Evolutionary conservation across 2,797 vertebrate species (phyloP).

Genomic region (Mionectes olivaceus): DNA sequence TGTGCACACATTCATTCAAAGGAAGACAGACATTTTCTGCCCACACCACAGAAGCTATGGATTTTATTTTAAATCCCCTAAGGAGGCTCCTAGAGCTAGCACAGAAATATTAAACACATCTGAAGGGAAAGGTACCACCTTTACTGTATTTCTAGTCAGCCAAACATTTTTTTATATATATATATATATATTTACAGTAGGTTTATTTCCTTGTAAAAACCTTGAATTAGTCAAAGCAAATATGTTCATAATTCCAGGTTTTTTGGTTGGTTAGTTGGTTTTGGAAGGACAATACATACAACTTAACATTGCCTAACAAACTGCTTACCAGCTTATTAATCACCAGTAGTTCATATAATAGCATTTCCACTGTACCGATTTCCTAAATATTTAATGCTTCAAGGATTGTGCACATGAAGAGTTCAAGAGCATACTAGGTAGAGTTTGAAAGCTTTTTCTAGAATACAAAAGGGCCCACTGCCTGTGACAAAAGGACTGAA

Average conservation of each 20-base stretch:
- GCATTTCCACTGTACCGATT: background rate
- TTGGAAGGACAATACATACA: background rate
- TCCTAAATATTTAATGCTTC: background rate
- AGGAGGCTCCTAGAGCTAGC: background rate
- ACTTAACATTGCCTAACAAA: background rate
- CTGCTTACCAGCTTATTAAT: background rate
- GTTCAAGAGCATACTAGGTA: background rate
- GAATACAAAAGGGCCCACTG: background rate
- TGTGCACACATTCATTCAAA: background rate
- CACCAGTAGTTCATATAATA: background rate
- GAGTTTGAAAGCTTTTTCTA: background rate
- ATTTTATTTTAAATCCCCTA: background rate
- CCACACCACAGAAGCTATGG: background rate
- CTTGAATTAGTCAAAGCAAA: constrained; percentile 4
- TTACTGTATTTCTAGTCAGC: background rate
- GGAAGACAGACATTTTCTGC: background rate
- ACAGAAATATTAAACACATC: background rate
- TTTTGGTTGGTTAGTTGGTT: background rate
- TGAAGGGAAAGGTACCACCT: background rate
- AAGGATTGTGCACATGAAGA: background rate
- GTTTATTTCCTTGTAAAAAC: background rate
- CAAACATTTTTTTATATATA: background rate
- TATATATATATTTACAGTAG: background rate
- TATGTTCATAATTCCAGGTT: background rate
- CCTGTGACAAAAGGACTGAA: background rate